Conservation (phyloP, 2,797 vertebrate genomes). For the Mus minutoides region DNA sequence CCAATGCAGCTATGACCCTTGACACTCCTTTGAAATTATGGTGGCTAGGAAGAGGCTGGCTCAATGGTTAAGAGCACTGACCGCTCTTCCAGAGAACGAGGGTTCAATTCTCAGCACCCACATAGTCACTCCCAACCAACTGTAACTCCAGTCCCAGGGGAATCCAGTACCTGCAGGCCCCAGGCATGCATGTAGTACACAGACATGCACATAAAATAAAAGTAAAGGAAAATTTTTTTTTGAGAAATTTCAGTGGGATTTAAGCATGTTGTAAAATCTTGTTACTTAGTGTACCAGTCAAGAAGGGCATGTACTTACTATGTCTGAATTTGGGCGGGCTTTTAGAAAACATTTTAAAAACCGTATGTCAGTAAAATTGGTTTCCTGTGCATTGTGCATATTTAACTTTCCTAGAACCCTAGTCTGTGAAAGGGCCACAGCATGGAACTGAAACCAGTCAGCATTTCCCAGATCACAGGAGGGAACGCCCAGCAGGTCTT, state of each 20-base stretch:
- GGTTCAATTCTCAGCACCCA: neutral
- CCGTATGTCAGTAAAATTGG: neutral
- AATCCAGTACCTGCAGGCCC: neutral
- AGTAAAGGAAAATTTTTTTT: neutral
- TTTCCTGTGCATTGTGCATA: neutral
- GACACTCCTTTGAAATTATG: conserved; percentile 20
- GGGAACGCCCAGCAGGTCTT: neutral
- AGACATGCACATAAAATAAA: neutral
- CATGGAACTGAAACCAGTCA: neutral
- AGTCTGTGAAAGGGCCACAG: neutral
- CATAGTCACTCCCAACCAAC: neutral
- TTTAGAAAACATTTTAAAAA: conserved; percentile 20
- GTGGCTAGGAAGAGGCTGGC: neutral
- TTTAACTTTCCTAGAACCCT: conserved; percentile 46
- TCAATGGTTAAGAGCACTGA: neutral
- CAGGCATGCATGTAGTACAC: neutral
- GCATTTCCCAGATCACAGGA: neutral
- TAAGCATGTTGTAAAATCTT: conserved; percentile 7
- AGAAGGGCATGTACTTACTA: neutral
- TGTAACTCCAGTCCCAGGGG: neutral
- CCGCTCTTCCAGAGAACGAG: neutral
- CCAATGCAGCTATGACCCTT: conserved; percentile 1
- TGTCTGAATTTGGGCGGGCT: neutral
- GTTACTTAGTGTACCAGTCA: conserved; percentile 27
- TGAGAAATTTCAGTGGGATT: neutral